Conservation (phyloP, 2,113 vertebrate species). For the Bubalus kerabau region DNA sequence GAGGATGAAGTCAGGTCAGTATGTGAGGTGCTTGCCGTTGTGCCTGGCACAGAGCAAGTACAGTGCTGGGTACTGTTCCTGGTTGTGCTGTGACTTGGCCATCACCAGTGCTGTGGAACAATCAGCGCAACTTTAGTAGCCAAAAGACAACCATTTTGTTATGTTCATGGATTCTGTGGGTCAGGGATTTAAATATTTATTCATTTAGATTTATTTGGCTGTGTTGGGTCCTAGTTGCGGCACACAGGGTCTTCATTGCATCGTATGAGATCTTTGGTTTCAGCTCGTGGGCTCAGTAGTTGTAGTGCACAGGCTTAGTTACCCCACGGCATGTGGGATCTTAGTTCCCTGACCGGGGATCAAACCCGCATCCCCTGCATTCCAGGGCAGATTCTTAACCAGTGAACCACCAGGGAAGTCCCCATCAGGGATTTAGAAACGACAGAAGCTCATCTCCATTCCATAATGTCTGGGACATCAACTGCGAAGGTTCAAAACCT, state of each 20-base stretch:
- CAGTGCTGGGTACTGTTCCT: neutral
- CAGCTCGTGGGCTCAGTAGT: neutral
- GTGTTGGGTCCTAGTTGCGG: neutral
- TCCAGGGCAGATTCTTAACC: neutral
- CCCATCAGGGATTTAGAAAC: neutral
- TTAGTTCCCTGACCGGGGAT: neutral
- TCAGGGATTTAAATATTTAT: neutral
- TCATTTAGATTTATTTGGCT: neutral
- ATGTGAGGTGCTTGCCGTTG: accelerated
- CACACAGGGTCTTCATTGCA: neutral
- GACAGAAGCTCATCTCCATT: neutral
- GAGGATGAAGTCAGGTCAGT: neutral
- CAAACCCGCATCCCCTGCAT: neutral
- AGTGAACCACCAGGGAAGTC: neutral
- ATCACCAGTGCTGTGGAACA: neutral
- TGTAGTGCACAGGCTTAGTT: neutral
- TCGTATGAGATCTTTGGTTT: neutral
- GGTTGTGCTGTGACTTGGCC: neutral
- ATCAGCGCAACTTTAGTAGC: neutral
- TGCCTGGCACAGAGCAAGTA: neutral
- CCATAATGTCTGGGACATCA: neutral
- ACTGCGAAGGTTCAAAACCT: neutral
- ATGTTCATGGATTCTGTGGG: neutral
- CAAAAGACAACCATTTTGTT: neutral
- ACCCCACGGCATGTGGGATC: neutral